Evolutionary conservation across 2,888 invertebrate species (phyloP), one percentile per base, ranked within the genome.

Genomic region (Callinectes sapidus): DNA sequence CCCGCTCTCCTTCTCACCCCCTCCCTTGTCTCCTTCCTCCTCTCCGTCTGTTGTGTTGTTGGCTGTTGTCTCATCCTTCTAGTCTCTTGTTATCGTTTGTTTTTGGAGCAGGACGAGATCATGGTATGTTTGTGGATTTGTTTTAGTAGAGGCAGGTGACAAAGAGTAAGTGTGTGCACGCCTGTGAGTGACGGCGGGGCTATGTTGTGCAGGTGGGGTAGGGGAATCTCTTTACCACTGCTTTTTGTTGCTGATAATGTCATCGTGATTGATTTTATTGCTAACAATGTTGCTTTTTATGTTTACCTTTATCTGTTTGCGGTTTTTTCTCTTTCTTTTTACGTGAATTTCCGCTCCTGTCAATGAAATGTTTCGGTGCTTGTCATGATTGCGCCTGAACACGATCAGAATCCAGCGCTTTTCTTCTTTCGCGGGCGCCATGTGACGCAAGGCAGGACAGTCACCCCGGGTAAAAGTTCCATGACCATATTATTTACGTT

Each of bases 201-300:
- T 71, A 28, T 71, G 10, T 61, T 28, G 71, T 71, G 61, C 23
- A 23, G 81, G 16, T 81, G 35, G 81, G 3, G 32, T 2, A 16
- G 81, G 81, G 81, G 71, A 8, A 81, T 32, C 32, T 35, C 81
- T 32, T 81, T 81, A 81, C 81, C 32, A 2, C 81, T 35, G 35
- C 81, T 81, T 81, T 81, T 81, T 81, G 81, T 35, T 81, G n/a
- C n/a, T 28, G 81, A 81, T 71, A 71, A 71, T 35, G 81, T 81
- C 23, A 0, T 35, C 81, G 28, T 81, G 81, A 81, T 81, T 81
- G 32, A 81, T 81, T 81, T 81, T 81, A 81, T 81, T 81, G 81
- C 35, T 35, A 81, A 5, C 32, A 81, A 16, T 16, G 81, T 35
- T 35, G 32, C 35, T 32, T 81, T 81, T 81, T 35, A 81, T 81